Conservation (phyloP, 1,140 invertebrate species). For the Bombus haemorrhoidalis region DNA sequence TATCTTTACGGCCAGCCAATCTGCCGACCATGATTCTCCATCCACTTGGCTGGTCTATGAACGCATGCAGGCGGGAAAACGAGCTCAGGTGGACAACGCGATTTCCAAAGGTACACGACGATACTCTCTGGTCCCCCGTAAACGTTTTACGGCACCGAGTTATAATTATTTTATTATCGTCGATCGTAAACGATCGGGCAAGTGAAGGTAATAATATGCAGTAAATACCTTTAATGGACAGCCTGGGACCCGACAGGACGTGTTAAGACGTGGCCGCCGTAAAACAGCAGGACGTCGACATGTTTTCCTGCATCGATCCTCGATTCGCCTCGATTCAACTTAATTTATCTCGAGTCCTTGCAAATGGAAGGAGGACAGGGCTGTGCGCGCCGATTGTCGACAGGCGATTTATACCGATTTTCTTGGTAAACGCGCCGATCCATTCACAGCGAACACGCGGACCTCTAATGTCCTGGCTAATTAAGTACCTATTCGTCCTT, state of each 20-base stretch:
- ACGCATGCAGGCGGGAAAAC: conserved; percentile 42
- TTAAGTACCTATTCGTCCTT: conserved; percentile 26
- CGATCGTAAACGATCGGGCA: conserved; percentile 78
- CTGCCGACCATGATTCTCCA: conserved; percentile 49
- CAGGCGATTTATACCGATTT: conserved; percentile 30
- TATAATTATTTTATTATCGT: conserved; percentile 81
- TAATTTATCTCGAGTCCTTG: conserved; percentile 55
- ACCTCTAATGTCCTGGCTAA: not conserved
- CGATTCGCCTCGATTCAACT: conserved; percentile 53
- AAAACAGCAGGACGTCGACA: conserved; percentile 54
- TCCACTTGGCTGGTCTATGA: conserved; percentile 57
- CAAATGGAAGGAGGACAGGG: not conserved
- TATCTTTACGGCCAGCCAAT: conserved; percentile 75
- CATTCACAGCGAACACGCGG: not conserved
- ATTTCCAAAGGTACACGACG: conserved; percentile 57
- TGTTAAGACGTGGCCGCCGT: conserved; percentile 57
- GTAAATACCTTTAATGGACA: conserved; percentile 70
- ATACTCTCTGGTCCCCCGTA: conserved; percentile 65
- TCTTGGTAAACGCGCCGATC: not conserved
- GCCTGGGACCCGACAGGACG: conserved; percentile 39
- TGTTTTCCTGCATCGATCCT: conserved; percentile 52
- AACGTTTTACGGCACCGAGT: conserved; percentile 76
- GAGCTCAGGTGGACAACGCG: conserved; percentile 46
- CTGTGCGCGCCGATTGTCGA: conserved; percentile 10
- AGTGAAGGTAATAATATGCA: conserved; percentile 67